These are phyloP conservation scores for Apamea crenata DNA, from an alignment of 2,888 invertebrate species.

Conservation along the genomic window DNA sequence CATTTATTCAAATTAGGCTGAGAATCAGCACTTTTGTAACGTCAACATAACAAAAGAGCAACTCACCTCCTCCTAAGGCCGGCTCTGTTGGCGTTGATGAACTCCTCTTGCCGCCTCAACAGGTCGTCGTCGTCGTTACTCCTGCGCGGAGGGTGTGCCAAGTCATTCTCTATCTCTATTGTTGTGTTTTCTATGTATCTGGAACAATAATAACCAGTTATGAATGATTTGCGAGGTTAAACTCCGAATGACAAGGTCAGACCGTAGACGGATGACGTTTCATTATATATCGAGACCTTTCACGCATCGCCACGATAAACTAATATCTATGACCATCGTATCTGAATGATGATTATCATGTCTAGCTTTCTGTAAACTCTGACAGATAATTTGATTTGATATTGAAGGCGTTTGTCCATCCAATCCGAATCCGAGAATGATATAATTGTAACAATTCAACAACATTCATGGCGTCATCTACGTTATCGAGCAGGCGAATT, in stretches of 20 bases:
- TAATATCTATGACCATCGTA: not conserved
- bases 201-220: conserved; percentile 19
- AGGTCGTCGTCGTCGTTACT: conserved; percentile 80
- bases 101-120: conserved; percentile 85
- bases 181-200: conserved; percentile 88
- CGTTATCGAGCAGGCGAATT: too few species aligned
- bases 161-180: conserved; percentile 86
- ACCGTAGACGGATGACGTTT: not conserved
- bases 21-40: too few species aligned
- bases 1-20: too few species aligned
- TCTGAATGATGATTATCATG: not conserved
- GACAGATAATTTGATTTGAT: too few species aligned
- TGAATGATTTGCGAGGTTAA: not conserved
- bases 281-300: not conserved
- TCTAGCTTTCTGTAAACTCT: not conserved
- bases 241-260: not conserved
- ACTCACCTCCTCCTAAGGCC: conserved; percentile 82
- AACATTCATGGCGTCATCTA: too few species aligned
- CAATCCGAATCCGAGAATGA: not conserved
- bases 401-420: not conserved
- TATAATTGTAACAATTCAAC: too few species aligned
- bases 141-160: conserved; percentile 70
- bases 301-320: not conserved
- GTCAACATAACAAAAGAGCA: too few species aligned
- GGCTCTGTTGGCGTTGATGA: conserved; percentile 86